Base-by-base conservation (phyloP, 2,797 vertebrate species). In the Botia kubotai region DNA sequence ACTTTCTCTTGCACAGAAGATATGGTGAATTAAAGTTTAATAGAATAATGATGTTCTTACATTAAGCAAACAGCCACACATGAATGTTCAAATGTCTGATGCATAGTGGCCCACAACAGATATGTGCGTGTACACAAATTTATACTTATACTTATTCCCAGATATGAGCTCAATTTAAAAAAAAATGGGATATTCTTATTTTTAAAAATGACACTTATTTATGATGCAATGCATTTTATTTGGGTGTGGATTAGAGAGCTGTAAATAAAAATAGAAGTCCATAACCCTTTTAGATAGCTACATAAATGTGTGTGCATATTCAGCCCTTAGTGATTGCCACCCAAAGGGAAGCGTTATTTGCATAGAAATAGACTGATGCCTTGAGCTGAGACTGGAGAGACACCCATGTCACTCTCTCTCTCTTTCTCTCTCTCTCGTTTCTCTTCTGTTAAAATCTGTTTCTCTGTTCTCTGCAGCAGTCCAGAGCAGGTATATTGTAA, bases 341-440 rank as follows among this genome's bases (percentile, higher is more conserved):
- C 55, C 19, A 48, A 43, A 43, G 39, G 75, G 83, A 96, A 96
- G 94, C 95, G 96, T 94, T 95, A 98, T 98, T 98, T 97, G 97
- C 97, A 98, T 98, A 98, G 96, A 98, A 98, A 98, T 97, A 93
- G 96, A 95, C 86, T 91, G 91, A 88, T 85, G 91, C 90, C 89
- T 77, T 89, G 87, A 91, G 93, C 92, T 90, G 86, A 88, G 84
- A 86, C 85, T 80, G 87, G 90, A 82, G 73, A 71, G 74, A 93
- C 90, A 43, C 39, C 39, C 39, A 43, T 43, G 10, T 43, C 39
- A 2, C 36, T 36, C 36, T 39, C 39, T 39, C 39, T 39, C 4
- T 7, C 39, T 39, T 39, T 39, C 1, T 39, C 39, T 39, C 1
- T 39, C 8, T 4, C 8, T 4, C 8, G 6, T 39, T 7, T 39